Conservation (phyloP, 2,888 invertebrate genomes). For the Conus canariensis region DNA sequence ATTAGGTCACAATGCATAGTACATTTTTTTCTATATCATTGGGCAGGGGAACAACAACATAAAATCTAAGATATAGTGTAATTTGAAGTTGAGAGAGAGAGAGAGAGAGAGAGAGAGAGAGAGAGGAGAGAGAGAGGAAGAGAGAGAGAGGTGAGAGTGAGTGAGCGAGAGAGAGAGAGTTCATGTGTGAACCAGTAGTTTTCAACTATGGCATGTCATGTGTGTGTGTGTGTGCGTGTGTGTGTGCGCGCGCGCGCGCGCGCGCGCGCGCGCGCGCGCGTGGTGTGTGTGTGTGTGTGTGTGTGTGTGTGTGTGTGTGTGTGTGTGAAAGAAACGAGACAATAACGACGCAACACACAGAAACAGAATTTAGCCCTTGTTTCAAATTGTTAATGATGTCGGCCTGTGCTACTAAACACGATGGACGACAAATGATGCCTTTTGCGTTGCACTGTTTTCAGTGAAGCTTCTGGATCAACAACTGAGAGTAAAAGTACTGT, state of each 20-base stretch:
- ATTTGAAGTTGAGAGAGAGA: background rate
- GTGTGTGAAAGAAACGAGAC: background rate
- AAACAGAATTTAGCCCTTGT: too few relatives aligned
- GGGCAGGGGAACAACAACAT: too few relatives aligned
- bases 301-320: background rate
- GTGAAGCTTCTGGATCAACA: too few relatives aligned
- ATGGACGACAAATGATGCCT: too few relatives aligned
- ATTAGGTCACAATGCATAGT: too few relatives aligned
- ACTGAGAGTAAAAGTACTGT: too few relatives aligned
- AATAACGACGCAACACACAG: background rate
- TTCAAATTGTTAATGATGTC: too few relatives aligned
- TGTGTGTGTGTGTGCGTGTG: constrained; percentile 1
- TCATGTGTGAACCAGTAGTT: background rate
- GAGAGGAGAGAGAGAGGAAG: constrained; percentile 23
- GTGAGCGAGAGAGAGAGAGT: too few relatives aligned
- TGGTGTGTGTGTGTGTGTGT: background rate
- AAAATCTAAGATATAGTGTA: too few relatives aligned
- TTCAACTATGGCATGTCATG: background rate
- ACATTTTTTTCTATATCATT: too few relatives aligned
- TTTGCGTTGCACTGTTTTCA: too few relatives aligned
- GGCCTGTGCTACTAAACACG: too few relatives aligned
- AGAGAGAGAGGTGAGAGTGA: background rate
- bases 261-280: background rate
- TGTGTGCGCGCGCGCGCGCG: background rate
- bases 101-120: constrained; percentile 14